Evolutionary conservation across 2,888 invertebrate genomes (phyloP), one percentile per base, ranked within the genome.

Genomic region (Pachymerium ferrugineum): DNA sequence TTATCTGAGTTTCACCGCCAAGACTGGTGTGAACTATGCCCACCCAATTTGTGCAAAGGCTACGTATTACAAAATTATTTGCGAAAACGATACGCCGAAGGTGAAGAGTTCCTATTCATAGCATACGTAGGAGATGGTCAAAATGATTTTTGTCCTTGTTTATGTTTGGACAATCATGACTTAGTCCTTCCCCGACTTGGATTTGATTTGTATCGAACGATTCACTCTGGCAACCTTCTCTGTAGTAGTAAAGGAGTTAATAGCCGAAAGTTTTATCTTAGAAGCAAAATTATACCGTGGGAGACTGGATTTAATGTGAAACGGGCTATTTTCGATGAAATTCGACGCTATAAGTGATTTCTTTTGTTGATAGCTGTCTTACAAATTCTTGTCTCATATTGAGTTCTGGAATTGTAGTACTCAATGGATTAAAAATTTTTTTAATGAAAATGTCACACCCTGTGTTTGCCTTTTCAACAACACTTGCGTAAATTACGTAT

Each of bases 41-140:
- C 89, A 1, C 85, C 85, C 74, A 93, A 93, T 83, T 81, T 93
- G 72, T 93, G 93, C 81, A 93, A 93, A 81, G 92, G 92, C 0
- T 85, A 86, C 75, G 88, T 92, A 69, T 82, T 93, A 72, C 85
- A 88, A 74, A 86, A 86, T 71, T 90, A 89, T 81, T 83, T 91
- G 0, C 81, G 84, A 29, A 84, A 86, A 77, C 79, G 81, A 25
- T 74, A 79, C 3, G 80, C 83, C 10, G 84, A 83, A 67, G 83
- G 87, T 0, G 76, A 78, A 1, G 78, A 78, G 1, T 90, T 89
- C 79, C 82, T 85, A 22, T 84, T 81, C 77, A 83, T 91, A 6
- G 84, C 87, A 8, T 93, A 91, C 79, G 84, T 89, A 12, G 92
- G 92, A 0, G 93, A 93, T 84, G 93, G 92, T 0, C 83, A 83